Evolutionary conservation across 1,140 invertebrate species (phyloP).

Genomic region (Nasonia vitripennis): DNA sequence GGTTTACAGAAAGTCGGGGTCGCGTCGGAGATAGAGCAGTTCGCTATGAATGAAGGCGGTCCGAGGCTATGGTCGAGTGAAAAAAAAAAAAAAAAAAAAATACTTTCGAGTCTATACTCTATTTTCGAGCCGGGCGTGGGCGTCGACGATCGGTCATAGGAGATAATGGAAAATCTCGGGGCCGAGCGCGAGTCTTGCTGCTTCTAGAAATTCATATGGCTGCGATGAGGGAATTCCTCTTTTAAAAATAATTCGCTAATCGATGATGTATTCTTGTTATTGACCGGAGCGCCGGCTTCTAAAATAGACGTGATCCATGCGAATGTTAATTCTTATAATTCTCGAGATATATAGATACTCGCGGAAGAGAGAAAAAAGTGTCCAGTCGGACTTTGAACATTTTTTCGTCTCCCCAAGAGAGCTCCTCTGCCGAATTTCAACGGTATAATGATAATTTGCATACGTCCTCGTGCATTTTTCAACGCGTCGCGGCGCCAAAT

Average conservation of each 20-base stretch:
- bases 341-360: no score
- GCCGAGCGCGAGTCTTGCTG: not conserved
- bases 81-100: not conserved
- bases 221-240: not conserved
- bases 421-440: no score
- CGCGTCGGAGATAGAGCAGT: not conserved
- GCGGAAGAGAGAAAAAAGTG: no score
- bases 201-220: not conserved
- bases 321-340: no score
- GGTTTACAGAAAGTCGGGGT: not conserved
- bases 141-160: not conserved
- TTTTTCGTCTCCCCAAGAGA: no score
- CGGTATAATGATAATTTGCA: not conserved
- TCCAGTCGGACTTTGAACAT: no score
- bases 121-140: not conserved
- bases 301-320: not conserved
- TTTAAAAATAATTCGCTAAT: not conserved
- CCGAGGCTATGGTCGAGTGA: not conserved
- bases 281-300: not conserved
- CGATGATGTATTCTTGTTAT: not conserved
- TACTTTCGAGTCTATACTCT: not conserved
- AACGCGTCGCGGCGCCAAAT: not conserved
- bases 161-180: not conserved
- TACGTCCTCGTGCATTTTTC: slow-evolving; percentile 4
- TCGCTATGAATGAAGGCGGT: not conserved